Evolutionary conservation across 2,797 vertebrate species (phyloP), one percentile per base, ranked within the genome.

Genomic region (Myotis planiceps): DNA sequence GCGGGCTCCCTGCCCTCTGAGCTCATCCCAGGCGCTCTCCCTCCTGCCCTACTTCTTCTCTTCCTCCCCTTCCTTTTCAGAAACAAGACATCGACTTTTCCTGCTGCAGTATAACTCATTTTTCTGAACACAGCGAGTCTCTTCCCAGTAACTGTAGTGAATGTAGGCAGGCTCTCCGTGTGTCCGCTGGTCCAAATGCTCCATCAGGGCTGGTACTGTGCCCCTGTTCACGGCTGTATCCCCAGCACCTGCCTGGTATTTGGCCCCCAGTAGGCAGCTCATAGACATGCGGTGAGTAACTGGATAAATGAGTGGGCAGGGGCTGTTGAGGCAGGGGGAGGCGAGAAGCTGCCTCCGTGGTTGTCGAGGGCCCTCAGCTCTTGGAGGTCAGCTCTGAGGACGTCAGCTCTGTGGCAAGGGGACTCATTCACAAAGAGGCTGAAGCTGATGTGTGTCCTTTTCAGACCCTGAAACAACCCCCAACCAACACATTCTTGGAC

Each of bases 151-250:
- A 2, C 25, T 18, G 13, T 3, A 4, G n/a, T 3, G 34, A 37
- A 37, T 1, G n/a, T 18, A 29, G 8, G 34, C 37, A 37, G 37
- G 37, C 37, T n/a, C 72, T n/a, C 0, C 21, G 29, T 9, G 47
- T n/a, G 1, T 0, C 10, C 12, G 0, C 3, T 16, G 58, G 53
- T 39, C 47, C 13, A 1, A 1, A 2, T 4, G 23, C 7, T 23
- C 15, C 21, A 0, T 10, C 32, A 4, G 39, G 37, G 45, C 58
- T 1, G 2, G 29, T 0, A 1, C 58, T 1, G 27, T 3, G 3
- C 19, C 13, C 78, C 34, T 23, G 15, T 7, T 42, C 14, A 8
- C 21, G 19, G 39, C 34, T 6, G 19, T 6, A 0, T 39, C 39
- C n/a, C 68, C 34, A n/a, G 66, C 34, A 7, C 25, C 14, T 23